A percentile compares a stretch with the other conserved stretches of the same genome.
phyloP scores from a whole-genome alignment of 2,113 vertebrate genomes.

The Muscicapa adusta region DNA sequence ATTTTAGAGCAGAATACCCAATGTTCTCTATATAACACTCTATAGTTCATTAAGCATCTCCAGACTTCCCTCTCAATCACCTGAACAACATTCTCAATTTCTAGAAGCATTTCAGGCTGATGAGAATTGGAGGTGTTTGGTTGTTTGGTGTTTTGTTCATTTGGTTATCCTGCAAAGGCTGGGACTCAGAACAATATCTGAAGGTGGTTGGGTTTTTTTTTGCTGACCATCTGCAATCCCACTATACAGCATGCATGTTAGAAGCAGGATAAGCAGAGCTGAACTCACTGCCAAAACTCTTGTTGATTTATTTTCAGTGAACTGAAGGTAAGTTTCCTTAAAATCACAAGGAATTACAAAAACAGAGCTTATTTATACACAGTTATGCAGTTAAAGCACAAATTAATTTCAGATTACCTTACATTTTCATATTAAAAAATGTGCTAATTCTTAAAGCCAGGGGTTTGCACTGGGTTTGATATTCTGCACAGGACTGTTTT shows the following conservation, averaged over 20 bases:
- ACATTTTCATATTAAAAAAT: background rate
- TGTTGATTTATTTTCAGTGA: background rate
- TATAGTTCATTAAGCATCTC: background rate
- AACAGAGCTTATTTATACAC: background rate
- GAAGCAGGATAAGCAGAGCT: accelerated
- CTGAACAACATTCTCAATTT: background rate
- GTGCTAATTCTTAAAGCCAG: background rate
- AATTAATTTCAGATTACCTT: background rate
- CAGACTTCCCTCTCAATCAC: background rate
- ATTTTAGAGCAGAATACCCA: background rate
- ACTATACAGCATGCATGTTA: accelerated
- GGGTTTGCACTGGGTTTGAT: background rate
- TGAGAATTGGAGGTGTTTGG: background rate
- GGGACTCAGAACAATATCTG: background rate
- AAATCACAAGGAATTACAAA: background rate
- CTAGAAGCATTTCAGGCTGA: background rate
- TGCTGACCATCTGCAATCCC: background rate
- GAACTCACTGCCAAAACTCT: background rate
- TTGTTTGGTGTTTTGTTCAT: background rate
- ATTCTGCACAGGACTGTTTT: background rate
- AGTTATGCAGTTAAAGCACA: background rate
- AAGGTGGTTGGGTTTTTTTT: accelerated
- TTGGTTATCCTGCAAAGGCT: background rate
- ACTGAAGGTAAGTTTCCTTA: background rate
- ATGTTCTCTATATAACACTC: background rate